Conservation (phyloP, 2,888 invertebrate species). For the Chrysopilus asiliformis region DNA sequence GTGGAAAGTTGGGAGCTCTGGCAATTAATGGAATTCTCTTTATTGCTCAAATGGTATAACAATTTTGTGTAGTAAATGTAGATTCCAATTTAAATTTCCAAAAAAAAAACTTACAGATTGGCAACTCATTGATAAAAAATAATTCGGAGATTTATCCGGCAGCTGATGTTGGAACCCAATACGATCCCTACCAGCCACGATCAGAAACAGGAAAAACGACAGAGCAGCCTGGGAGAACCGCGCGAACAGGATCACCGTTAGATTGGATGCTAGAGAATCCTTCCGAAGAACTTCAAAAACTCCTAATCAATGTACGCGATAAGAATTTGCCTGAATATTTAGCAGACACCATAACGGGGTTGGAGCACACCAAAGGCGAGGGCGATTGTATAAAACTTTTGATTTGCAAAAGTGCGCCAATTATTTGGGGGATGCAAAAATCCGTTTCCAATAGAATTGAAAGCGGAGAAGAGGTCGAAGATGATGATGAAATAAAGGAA, state of each 20-base stretch:
- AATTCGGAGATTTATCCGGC: slow-evolving; percentile 31
- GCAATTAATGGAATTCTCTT: slow-evolving; percentile 72
- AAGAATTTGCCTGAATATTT: slow-evolving; percentile 47
- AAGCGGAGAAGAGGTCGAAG: slow-evolving; percentile 20
- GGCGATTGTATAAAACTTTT: slow-evolving; percentile 57
- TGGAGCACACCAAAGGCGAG: slow-evolving; percentile 42
- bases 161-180: neutral
- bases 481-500: slow-evolving; percentile 17
- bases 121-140: neutral
- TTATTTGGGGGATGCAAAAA: slow-evolving; percentile 63
- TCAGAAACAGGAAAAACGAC: slow-evolving; percentile 27
- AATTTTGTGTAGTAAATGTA: no score
- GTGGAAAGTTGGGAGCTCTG: slow-evolving; percentile 63
- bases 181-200: slow-evolving; percentile 24
- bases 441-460: slow-evolving; percentile 39
- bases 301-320: slow-evolving; percentile 47
- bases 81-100: neutral
- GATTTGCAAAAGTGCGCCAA: slow-evolving; percentile 63
- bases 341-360: slow-evolving; percentile 43
- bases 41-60: slow-evolving; percentile 73
- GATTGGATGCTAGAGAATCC: slow-evolving; percentile 51
- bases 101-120: neutral
- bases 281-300: slow-evolving; percentile 40
- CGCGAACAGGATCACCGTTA: slow-evolving; percentile 31
- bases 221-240: slow-evolving; percentile 18